Evolutionary conservation across 2,888 invertebrate genomes (phyloP).

Genomic region (Amiota mariae): DNA sequence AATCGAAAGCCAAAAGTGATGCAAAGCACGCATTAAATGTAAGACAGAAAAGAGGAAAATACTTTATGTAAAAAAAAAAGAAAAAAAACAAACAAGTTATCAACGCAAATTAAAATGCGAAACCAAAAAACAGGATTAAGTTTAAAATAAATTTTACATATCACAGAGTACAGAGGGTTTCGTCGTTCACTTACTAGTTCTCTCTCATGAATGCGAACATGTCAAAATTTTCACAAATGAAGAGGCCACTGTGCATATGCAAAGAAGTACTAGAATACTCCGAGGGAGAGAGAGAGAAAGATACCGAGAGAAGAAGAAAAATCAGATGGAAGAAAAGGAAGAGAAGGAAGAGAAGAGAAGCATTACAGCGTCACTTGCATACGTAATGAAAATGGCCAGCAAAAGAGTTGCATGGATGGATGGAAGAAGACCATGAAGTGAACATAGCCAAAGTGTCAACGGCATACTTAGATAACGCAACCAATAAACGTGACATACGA

Average conservation of each 20-base stretch:
- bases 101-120: slow-evolving; percentile 48
- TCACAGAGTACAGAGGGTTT: too few relatives aligned
- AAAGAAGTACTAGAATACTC: too few relatives aligned
- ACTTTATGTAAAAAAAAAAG: too few relatives aligned
- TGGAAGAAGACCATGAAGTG: neutral
- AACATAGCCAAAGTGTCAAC: neutral
- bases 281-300: too few relatives aligned
- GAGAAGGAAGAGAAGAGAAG: neutral
- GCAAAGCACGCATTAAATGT: too few relatives aligned
- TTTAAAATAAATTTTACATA: too few relatives aligned
- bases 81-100: slow-evolving; percentile 36
- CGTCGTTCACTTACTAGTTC: too few relatives aligned
- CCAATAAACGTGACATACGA: neutral
- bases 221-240: neutral
- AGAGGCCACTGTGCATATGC: neutral
- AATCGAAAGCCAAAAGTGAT: too few relatives aligned
- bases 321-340: neutral
- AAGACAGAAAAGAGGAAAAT: too few relatives aligned
- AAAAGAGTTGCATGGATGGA: neutral
- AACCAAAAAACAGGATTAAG: neutral
- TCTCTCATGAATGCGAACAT: too few relatives aligned
- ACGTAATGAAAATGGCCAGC: slow-evolving; percentile 49
- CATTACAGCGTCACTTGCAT: slow-evolving; percentile 47
- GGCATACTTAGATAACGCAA: too few relatives aligned
- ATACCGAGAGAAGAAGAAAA: neutral